phyloP scores from a whole-genome alignment of 2,797 vertebrate species.

The Vespertilio murinus region DNA sequence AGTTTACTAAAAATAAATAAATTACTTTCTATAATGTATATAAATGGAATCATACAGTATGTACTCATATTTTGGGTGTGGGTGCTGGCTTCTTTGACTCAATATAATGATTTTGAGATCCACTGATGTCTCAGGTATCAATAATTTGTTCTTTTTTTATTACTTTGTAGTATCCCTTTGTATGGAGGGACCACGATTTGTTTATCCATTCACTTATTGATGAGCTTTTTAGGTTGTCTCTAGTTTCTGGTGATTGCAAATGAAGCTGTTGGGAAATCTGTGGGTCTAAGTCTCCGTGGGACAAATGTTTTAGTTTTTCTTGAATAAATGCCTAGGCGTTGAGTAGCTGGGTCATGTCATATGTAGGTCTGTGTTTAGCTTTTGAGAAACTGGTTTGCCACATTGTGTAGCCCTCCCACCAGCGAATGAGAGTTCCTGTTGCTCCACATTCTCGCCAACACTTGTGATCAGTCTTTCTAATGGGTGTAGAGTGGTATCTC shows the following conservation, averaged over 20 bases:
- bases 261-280: not conserved
- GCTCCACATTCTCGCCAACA: not conserved
- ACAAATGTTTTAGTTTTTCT: not conserved
- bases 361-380: not conserved
- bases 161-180: not conserved
- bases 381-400: not conserved
- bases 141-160: not conserved
- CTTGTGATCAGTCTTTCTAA: not conserved
- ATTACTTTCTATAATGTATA: not conserved
- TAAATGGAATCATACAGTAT: not conserved
- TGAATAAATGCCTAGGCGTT: not conserved
- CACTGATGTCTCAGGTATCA: not conserved
- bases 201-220: not conserved
- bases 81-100: not conserved
- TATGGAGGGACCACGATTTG: not conserved
- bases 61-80: not conserved
- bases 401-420: not conserved
- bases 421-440: not conserved
- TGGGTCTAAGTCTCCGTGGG: not conserved
- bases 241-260: not conserved
- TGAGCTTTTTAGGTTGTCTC: not conserved
- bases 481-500: not conserved
- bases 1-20: no score
- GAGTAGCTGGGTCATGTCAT: not conserved
- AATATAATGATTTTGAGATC: not conserved